Percentiles rank a stretch among this genome's conserved stretches.
phyloP scores from a whole-genome alignment of 2,113 vertebrate species.

The Percina caprodes region DNA sequence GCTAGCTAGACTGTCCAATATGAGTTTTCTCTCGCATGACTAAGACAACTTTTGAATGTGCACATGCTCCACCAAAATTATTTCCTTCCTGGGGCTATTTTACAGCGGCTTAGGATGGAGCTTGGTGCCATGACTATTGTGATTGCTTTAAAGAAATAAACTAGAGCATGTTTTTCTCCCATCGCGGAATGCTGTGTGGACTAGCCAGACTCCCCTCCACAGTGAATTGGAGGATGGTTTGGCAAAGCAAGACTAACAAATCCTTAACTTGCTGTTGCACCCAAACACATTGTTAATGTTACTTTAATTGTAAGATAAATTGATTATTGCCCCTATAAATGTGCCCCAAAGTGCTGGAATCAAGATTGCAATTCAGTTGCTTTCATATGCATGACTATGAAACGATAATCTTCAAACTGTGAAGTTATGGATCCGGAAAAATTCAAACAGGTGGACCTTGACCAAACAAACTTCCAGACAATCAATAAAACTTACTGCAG shows the following conservation, averaged over 20 bases:
- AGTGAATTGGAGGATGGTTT: too few relatives aligned
- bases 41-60: too few relatives aligned
- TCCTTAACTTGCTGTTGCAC: slow-evolving; percentile 2
- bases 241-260: slow-evolving; percentile 1
- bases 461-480: slow-evolving; percentile 30
- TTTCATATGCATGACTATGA: slow-evolving; percentile 28
- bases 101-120: too few relatives aligned
- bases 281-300: slow-evolving; percentile 22
- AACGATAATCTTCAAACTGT: not conserved
- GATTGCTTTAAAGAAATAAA: too few relatives aligned
- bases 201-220: too few relatives aligned
- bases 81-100: too few relatives aligned
- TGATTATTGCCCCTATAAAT: slow-evolving; percentile 41
- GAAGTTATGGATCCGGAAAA: slow-evolving; percentile 34
- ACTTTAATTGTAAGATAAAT: slow-evolving; percentile 36
- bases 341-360: slow-evolving; percentile 22
- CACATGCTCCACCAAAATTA: too few relatives aligned
- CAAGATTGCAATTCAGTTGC: slow-evolving; percentile 27
- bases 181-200: too few relatives aligned
- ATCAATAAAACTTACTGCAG: slow-evolving; percentile 31
- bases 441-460: slow-evolving; percentile 49
- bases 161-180: too few relatives aligned
- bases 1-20: too few relatives aligned
- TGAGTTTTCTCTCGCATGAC: too few relatives aligned
- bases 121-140: too few relatives aligned